Conservation (phyloP, 2,888 invertebrate species). For the Drymonia ruficornis region DNA sequence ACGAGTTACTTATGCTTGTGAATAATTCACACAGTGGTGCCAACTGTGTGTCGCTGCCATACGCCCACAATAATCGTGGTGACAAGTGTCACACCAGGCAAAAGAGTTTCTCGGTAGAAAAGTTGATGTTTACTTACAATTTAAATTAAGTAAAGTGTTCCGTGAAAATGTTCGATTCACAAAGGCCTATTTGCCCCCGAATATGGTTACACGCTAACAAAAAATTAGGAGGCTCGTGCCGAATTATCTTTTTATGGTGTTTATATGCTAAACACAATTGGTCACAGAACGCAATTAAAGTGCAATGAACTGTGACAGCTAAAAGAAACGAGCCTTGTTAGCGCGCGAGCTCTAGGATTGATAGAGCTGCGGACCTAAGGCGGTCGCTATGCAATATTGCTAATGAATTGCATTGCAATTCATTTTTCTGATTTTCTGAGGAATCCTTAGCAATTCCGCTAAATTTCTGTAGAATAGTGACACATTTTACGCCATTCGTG, state of each 20-base stretch:
- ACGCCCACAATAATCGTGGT: not conserved
- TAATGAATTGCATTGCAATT: no score
- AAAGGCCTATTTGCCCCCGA: slow-evolving; percentile 6
- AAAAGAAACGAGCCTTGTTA: slow-evolving; percentile 7
- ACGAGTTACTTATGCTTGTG: slow-evolving; percentile 13
- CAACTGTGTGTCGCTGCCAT: slow-evolving; percentile 18
- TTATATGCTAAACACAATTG: slow-evolving; percentile 19
- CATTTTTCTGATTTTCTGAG: no score
- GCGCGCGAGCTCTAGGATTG: slow-evolving; percentile 9
- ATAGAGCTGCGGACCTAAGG: no score
- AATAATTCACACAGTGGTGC: slow-evolving; percentile 26
- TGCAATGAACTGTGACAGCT: slow-evolving; percentile 20
- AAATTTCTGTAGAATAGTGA: no score
- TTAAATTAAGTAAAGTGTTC: slow-evolving; percentile 7
- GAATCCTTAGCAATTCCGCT: no score
- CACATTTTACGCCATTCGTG: no score
- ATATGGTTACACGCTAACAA: slow-evolving; percentile 3
- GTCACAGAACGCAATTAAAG: slow-evolving; percentile 11
- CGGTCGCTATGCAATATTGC: no score
- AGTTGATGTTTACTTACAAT: not conserved
- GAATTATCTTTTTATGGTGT: slow-evolving; percentile 11
- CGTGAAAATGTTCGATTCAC: slow-evolving; percentile 5
- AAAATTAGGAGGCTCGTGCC: slow-evolving; percentile 11
- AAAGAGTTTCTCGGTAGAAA: slow-evolving; percentile 2
- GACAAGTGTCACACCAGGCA: not conserved